Percentiles rank a stretch among this genome's conserved stretches.
Conservation (phyloP, 2,888 invertebrate species). For the Apeira syringaria region DNA sequence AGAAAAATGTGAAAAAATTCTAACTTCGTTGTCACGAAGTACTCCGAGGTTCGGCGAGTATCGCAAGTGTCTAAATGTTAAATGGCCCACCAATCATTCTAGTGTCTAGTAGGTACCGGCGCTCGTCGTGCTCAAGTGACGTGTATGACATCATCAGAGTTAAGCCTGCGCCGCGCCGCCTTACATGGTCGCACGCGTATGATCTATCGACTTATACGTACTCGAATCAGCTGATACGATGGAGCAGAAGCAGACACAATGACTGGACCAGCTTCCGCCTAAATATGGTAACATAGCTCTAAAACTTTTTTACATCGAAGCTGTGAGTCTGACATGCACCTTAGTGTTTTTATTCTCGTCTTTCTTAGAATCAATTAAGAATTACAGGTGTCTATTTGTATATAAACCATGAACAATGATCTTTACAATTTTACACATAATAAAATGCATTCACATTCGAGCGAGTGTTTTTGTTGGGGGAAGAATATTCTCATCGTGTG, state of each 20-base stretch:
- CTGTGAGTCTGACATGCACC: conserved; percentile 26
- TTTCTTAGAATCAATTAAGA: conserved; percentile 38
- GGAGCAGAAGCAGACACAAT: conserved; percentile 33
- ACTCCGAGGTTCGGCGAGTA: too few species aligned
- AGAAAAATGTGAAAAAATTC: too few species aligned
- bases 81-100: background rate
- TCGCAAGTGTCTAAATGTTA: background rate
- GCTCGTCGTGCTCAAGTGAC: conserved; percentile 37
- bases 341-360: conserved; percentile 9
- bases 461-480: conserved; percentile 6
- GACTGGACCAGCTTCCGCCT: conserved; percentile 30
- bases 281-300: conserved; percentile 30
- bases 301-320: conserved; percentile 18
- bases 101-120: conserved; percentile 34
- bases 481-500: conserved; percentile 12
- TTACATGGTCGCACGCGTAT: conserved; percentile 74
- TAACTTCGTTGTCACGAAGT: too few species aligned
- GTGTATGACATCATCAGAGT: conserved; percentile 75
- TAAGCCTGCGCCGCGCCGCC: conserved; percentile 58
- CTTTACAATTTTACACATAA: conserved; percentile 23
- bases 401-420: conserved; percentile 23
- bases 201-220: conserved; percentile 64
- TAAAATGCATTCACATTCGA: conserved; percentile 14
- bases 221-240: conserved; percentile 63
- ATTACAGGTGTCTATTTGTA: conserved; percentile 33